These are phyloP conservation scores for Ancistrus triradiatus DNA, from an alignment of 2,113 vertebrate species.

Conservation along the genomic window DNA sequence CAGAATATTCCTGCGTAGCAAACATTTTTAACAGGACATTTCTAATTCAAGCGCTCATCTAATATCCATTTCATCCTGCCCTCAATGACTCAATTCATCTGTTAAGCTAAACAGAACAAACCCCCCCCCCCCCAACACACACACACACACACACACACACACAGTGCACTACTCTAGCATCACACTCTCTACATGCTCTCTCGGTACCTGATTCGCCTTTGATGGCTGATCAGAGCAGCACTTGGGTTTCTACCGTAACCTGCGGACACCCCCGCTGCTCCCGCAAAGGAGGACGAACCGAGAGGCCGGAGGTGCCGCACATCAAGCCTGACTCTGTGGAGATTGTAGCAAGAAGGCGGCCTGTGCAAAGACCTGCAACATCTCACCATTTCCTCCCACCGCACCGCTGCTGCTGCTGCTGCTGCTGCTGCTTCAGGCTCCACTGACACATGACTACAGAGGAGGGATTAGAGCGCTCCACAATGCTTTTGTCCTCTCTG, in stretches of 20 bases:
- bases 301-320: conserved; percentile 68
- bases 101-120: not conserved
- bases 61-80: no score
- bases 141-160: conserved; percentile 12
- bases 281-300: conserved; percentile 51
- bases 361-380: conserved; percentile 73
- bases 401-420: conserved; percentile 73
- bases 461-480: conserved; percentile 32
- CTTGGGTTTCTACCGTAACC: conserved; percentile 47
- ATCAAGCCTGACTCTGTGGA: conserved; percentile 77
- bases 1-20: not conserved
- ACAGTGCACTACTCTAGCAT: conserved; percentile 8
- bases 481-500: conserved; percentile 36
- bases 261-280: conserved; percentile 56
- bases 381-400: conserved; percentile 85
- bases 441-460: conserved; percentile 78
- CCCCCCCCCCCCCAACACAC: not conserved
- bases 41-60: no score
- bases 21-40: no score
- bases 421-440: conserved; percentile 74
- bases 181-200: conserved; percentile 21
- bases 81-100: not conserved
- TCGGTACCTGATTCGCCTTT: conserved; percentile 78
- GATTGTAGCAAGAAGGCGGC: conserved; percentile 72
- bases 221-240: conserved; percentile 58